These are phyloP conservation scores for Ladona fulva DNA, from an alignment of 1,140 invertebrate genomes.

Conservation along the genomic window DNA sequence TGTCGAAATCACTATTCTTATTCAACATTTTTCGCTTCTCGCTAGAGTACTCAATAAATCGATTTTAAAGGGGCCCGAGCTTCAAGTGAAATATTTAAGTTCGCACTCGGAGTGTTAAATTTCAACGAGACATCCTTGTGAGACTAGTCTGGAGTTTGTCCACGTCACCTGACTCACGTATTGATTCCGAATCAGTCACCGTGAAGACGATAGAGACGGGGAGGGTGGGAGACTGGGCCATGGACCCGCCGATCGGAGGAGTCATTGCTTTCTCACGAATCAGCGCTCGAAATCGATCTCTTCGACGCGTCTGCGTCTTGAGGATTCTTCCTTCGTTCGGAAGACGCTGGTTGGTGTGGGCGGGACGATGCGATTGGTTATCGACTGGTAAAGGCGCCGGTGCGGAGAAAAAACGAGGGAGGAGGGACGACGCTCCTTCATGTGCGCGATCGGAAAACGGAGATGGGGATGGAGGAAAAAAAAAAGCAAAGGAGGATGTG, in stretches of 20 bases:
- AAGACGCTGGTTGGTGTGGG: slow-evolving; percentile 1
- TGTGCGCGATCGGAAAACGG: neutral
- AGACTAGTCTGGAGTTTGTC: too few species aligned
- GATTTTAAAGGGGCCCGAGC: too few species aligned
- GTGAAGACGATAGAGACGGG: neutral
- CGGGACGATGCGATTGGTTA: neutral
- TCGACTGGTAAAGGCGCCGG: neutral
- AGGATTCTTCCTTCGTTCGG: neutral
- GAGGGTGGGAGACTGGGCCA: neutral
- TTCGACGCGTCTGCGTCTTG: slow-evolving; percentile 6
- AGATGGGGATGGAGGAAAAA: neutral
- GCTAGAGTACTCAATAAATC: too few species aligned
- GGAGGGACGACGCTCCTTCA: too few species aligned
- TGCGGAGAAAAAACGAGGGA: neutral
- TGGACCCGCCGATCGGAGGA: neutral
- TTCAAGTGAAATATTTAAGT: too few species aligned
- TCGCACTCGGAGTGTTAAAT: too few species aligned
- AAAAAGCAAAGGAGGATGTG: neutral
- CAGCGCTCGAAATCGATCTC: neutral
- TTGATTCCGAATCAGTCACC: slow-evolving; percentile 8
- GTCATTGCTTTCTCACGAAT: slow-evolving; percentile 9
- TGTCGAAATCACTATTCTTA: too few species aligned
- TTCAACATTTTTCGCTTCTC: too few species aligned
- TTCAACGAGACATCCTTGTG: too few species aligned
- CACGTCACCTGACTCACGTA: slow-evolving; percentile 1